Percentiles rank a stretch among this genome's conserved stretches.
Conservation (phyloP, 2,113 vertebrate genomes). For the Setophaga petechia region DNA sequence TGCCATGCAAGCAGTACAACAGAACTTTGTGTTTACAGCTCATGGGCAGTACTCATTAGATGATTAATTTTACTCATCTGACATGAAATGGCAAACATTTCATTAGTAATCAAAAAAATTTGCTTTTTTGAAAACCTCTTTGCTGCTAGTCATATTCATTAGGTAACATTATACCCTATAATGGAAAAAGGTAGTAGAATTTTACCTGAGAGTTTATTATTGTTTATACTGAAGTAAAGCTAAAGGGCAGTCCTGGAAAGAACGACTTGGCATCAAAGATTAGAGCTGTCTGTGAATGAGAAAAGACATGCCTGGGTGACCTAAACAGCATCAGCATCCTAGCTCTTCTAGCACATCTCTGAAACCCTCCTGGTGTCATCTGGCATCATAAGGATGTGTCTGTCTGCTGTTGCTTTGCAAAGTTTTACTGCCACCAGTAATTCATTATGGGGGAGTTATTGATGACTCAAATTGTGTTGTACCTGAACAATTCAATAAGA, state of each 20-base stretch:
- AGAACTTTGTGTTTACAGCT: background rate
- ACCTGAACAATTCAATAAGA: background rate
- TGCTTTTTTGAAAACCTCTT: background rate
- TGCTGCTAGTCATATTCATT: background rate
- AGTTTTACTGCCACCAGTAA: background rate
- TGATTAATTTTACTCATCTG: background rate
- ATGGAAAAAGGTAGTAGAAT: background rate
- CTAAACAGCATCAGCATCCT: background rate
- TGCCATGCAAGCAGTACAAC: background rate
- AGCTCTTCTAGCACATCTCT: background rate
- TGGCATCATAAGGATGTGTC: background rate
- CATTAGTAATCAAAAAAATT: background rate
- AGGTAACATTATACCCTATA: background rate
- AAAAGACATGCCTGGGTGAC: background rate
- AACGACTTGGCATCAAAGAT: background rate
- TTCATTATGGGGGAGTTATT: background rate
- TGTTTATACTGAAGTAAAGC: background rate
- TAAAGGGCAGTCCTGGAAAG: background rate
- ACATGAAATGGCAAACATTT: background rate
- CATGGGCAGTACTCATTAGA: background rate
- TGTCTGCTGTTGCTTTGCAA: background rate
- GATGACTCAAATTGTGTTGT: background rate
- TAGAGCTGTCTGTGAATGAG: background rate
- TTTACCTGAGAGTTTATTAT: background rate
- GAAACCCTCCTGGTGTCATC: background rate